Evolutionary conservation across 2,888 invertebrate genomes (phyloP), one percentile per base, ranked within the genome.

Genomic region (Chymomyza caudatula): DNA sequence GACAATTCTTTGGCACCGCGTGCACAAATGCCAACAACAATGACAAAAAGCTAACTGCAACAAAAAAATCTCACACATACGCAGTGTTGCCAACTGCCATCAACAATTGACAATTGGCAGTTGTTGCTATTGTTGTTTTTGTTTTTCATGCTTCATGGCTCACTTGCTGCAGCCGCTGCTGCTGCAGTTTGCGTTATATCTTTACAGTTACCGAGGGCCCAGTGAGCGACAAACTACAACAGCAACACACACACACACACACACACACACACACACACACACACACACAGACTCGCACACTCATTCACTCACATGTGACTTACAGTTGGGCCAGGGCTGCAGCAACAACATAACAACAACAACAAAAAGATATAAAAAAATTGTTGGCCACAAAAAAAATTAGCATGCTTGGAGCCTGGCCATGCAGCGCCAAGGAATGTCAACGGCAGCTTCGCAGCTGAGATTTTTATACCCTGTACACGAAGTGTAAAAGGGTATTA

Each of bases 91-190:
- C 43, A 66, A 63, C 53, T 65, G 62, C 60, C 63, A 60, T 55
- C 54, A 19, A 47, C 47, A 47, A 47, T 47, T 47, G 47, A 19
- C 47, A 47, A 20, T 17, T 51, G 17, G 51, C 51, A 13, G 20
- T 47, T 51, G 42, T 58, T 60, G 52, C 53, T 60, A 49, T 47
- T 74, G 62, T 47, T 54, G 60, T 58, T 63, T 63, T 25, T 49
- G 60, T 55, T 49, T 68, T 85, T 73, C 74, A 86, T 86, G 82
- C 74, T 82, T 76, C 86, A 82, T 77, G 73, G 85, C 84, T 84
- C 82, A 77, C 85, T 76, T 71, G 75, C 72, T 64, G 57, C 57
- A 55, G 67, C 49, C 44, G 29, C 52, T 74, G 49, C 54, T 37
- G 71, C 70, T 69, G 70, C 65, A 54, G 6, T 57, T 60, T 59